Conservation (phyloP, 2,888 invertebrate species). For the Erebia palarica region DNA sequence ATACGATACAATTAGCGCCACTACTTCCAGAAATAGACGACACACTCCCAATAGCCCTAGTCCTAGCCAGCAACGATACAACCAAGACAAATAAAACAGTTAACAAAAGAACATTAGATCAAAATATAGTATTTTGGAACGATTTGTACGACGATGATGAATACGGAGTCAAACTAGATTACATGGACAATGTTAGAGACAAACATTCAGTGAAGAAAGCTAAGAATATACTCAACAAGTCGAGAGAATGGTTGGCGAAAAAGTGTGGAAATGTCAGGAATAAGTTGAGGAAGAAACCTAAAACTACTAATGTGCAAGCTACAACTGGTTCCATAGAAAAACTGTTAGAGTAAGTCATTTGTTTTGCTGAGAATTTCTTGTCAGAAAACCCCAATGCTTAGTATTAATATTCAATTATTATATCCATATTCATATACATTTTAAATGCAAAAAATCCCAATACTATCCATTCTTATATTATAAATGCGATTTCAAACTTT, state of each 20-base stretch:
- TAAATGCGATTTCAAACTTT: no score
- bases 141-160: conserved; percentile 69
- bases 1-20: no score
- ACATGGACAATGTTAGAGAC: conserved; percentile 50
- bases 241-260: conserved; percentile 60
- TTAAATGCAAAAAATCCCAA: no score
- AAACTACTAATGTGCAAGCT: conserved; percentile 20
- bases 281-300: conserved; percentile 40
- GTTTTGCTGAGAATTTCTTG: no score
- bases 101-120: conserved; percentile 58
- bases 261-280: conserved; percentile 55
- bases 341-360: not conserved
- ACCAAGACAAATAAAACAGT: conserved; percentile 46
- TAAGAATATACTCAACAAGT: conserved; percentile 53
- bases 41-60: conserved; percentile 27
- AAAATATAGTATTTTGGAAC: conserved; percentile 65
- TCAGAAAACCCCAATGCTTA: no score
- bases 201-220: conserved; percentile 47
- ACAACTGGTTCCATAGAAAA: not conserved
- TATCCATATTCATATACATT: no score
- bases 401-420: no score
- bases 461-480: no score
- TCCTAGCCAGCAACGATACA: conserved; percentile 27
- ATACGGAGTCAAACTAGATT: conserved; percentile 58
- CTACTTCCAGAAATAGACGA: conserved; percentile 30